phyloP scores from a whole-genome alignment of 2,113 vertebrate species.

The Gnathonemus echidnorhynchus region DNA sequence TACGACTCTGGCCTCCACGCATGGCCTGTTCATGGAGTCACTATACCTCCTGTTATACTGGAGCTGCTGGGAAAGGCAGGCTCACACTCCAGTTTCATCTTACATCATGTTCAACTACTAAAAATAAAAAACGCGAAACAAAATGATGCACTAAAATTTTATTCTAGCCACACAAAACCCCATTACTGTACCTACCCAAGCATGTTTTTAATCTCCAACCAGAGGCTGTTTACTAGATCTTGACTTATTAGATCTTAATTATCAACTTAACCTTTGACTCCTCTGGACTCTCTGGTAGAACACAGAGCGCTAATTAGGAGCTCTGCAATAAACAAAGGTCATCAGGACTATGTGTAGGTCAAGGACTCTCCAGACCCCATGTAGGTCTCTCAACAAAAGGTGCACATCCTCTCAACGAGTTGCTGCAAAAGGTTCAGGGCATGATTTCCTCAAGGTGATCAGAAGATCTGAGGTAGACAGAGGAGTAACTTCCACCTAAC shows the following conservation, averaged over 20 bases:
- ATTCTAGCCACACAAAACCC: neutral
- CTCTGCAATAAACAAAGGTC: neutral
- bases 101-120: neutral
- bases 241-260: neutral
- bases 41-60: neutral
- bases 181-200: neutral
- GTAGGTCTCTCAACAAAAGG: neutral
- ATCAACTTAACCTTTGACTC: neutral
- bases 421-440: neutral
- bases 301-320: neutral
- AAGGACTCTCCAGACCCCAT: neutral
- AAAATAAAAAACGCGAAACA: neutral
- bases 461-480: neutral
- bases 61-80: neutral
- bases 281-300: neutral
- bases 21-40: neutral
- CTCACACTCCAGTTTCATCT: neutral
- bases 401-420: neutral
- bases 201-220: neutral
- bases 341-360: neutral
- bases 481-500: neutral
- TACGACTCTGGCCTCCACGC: neutral
- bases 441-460: neutral
- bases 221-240: neutral
- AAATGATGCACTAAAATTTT: neutral